Conservation (phyloP, 2,113 vertebrate species). For the Mobula hypostoma region DNA sequence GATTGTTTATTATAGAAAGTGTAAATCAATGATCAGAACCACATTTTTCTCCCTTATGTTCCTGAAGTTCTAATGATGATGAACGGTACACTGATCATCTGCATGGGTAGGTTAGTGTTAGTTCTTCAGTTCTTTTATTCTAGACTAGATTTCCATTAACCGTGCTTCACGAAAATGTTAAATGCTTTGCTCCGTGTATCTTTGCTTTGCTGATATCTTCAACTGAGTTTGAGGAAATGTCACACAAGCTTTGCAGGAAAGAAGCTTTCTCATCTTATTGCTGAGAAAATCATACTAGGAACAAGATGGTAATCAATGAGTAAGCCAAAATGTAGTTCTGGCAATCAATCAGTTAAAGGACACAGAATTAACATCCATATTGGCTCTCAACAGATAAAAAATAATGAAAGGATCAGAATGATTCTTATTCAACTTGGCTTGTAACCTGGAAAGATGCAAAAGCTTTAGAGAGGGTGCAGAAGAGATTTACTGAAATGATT, state of each 20-base stretch:
- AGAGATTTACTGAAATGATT: too few relatives aligned
- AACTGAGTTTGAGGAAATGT: not conserved
- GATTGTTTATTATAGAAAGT: not conserved
- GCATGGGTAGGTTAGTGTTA: not conserved
- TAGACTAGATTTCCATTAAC: not conserved
- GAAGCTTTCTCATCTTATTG: not conserved
- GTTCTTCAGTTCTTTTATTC: not conserved
- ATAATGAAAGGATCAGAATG: too few relatives aligned
- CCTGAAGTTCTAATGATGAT: not conserved
- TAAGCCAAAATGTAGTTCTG: too few relatives aligned
- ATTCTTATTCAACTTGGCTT: too few relatives aligned
- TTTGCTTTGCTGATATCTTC: not conserved
- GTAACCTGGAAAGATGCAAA: too few relatives aligned
- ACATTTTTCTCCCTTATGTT: not conserved
- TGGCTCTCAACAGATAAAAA: too few relatives aligned
- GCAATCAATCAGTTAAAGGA: too few relatives aligned
- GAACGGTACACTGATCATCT: not conserved
- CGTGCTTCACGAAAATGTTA: not conserved
- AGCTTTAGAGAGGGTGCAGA: too few relatives aligned
- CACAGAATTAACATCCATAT: too few relatives aligned
- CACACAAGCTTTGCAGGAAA: not conserved
- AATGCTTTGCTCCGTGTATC: not conserved
- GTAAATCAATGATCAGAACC: not conserved
- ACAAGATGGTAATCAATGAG: too few relatives aligned
- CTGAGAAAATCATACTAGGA: not conserved